phyloP scores from a whole-genome alignment of 2,797 vertebrate species.

The Enteromius anoplus region DNA sequence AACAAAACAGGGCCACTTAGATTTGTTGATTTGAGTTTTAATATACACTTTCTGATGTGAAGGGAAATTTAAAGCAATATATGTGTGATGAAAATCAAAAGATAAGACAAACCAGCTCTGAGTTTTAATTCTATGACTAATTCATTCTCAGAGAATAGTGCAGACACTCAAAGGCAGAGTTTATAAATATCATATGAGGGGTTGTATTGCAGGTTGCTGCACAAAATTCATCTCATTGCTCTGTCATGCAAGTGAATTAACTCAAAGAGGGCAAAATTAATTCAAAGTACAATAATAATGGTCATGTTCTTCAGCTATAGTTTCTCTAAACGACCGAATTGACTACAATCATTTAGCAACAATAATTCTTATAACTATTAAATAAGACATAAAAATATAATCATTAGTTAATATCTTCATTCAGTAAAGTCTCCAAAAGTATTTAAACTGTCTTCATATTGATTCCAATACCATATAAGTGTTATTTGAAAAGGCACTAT shows the following conservation, averaged over 20 bases:
- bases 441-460: slow-evolving; percentile 33
- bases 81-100: slow-evolving; percentile 15
- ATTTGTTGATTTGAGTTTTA: neutral
- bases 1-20: neutral
- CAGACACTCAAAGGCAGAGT: slow-evolving; percentile 36
- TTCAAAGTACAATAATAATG: slow-evolving; percentile 8
- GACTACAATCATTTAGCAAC: slow-evolving; percentile 1
- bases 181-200: slow-evolving; percentile 56
- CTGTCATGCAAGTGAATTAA: slow-evolving; percentile 40
- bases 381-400: slow-evolving; percentile 1
- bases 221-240: slow-evolving; percentile 47
- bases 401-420: slow-evolving; percentile 29
- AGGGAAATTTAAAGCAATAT: slow-evolving; percentile 19
- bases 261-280: slow-evolving; percentile 12
- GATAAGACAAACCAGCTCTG: neutral
- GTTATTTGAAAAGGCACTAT: slow-evolving; percentile 19
- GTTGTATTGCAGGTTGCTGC: slow-evolving; percentile 32
- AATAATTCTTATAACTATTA: slow-evolving; percentile 16
- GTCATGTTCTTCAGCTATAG: neutral
- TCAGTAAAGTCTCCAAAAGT: slow-evolving; percentile 53
- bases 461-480: slow-evolving; percentile 24
- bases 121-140: slow-evolving; percentile 35
- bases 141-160: slow-evolving; percentile 45
- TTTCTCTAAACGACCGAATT: neutral
- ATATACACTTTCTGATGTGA: slow-evolving; percentile 6